These are phyloP conservation scores for Schlechtendalia chinensis DNA, from an alignment of 1,140 invertebrate genomes.

Conservation along the genomic window DNA sequence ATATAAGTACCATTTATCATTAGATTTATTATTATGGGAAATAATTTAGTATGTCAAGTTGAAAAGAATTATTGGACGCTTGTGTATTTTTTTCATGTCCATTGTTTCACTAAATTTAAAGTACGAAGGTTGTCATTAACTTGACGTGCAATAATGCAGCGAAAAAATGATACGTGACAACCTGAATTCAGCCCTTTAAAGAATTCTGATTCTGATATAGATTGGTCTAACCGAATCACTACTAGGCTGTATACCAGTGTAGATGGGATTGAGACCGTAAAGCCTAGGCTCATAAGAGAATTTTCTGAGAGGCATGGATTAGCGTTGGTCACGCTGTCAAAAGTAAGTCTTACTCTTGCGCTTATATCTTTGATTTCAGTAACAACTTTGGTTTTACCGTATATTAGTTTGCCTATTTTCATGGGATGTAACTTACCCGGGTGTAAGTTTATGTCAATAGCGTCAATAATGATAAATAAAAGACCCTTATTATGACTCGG, in stretches of 20 bases:
- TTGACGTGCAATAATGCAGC: not conserved
- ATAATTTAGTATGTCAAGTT: no score
- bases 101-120: not conserved
- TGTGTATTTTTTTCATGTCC: no score
- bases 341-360: not conserved
- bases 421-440: no score
- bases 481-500: no score
- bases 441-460: no score
- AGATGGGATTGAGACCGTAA: not conserved
- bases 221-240: not conserved
- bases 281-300: not conserved
- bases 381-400: not conserved
- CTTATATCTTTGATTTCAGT: not conserved
- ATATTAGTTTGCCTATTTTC: not conserved
- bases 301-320: not conserved
- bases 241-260: not conserved
- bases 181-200: no score
- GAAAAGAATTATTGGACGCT: no score
- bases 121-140: not conserved
- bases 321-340: not conserved
- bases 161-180: no score
- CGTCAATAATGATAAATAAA: no score
- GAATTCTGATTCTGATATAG: not conserved
- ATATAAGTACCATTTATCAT: no score
- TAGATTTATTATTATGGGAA: no score